Conservation (phyloP, 2,113 vertebrate genomes). For the Anas platyrhynchos region DNA sequence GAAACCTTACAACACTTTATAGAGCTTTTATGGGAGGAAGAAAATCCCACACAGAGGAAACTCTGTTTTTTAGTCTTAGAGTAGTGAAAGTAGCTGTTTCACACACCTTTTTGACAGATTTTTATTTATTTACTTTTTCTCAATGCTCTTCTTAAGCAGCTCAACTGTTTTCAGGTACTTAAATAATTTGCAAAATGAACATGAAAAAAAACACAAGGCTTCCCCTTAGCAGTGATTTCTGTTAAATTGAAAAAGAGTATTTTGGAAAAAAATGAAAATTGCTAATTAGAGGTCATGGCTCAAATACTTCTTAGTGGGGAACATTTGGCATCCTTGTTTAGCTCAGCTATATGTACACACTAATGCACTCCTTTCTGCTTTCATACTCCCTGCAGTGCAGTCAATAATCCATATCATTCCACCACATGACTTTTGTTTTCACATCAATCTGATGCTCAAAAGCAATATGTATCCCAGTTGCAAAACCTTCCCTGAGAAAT, state of each 20-base stretch:
- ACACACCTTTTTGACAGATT: not conserved
- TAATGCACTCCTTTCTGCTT: slow-evolving; percentile 21
- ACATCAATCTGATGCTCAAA: slow-evolving; percentile 8
- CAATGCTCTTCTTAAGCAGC: not conserved
- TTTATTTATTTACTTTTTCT: not conserved
- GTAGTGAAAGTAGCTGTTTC: not conserved
- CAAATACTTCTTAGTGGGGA: slow-evolving; percentile 3
- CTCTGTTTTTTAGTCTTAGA: not conserved
- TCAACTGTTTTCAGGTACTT: not conserved
- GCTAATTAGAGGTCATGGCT: slow-evolving; percentile 24
- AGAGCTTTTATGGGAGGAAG: not conserved
- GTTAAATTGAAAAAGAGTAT: slow-evolving; percentile 1
- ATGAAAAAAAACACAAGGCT: not conserved
- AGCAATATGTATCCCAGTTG: not conserved
- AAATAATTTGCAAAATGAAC: not conserved
- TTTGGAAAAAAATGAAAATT: slow-evolving; percentile 25
- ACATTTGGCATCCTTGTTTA: slow-evolving; percentile 24
- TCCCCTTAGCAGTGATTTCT: not conserved
- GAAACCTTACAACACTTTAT: not conserved
- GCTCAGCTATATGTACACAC: slow-evolving; percentile 17
- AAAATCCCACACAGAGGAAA: not conserved
- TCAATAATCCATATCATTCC: slow-evolving; percentile 47
- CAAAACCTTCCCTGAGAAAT: slow-evolving; percentile 6
- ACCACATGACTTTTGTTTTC: slow-evolving; percentile 30
- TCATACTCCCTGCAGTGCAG: not conserved